phyloP scores from a whole-genome alignment of 2,888 invertebrate species.

The Drosophila histrio region DNA sequence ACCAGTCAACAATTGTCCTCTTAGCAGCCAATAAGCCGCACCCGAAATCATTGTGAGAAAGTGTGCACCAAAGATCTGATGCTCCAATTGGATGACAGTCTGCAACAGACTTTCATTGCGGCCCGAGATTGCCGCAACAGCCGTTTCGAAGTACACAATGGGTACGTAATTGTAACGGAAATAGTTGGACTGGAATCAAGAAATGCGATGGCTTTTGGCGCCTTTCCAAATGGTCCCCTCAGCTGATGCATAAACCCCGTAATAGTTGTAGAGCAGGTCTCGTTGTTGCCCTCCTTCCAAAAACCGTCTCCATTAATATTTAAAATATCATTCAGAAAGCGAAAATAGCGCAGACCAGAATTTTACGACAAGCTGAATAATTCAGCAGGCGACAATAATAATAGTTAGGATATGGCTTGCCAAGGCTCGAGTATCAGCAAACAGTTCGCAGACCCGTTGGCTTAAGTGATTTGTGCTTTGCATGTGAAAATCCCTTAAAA shows the following conservation, averaged over 20 bases:
- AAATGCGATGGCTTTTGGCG: conserved; percentile 35
- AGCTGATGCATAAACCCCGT: conserved; percentile 25
- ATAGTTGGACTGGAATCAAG: conserved; percentile 42
- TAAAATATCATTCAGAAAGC: conserved; percentile 59
- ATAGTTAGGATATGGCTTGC: conserved; percentile 45
- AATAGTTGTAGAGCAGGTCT: conserved; percentile 14
- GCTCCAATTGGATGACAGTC: conserved; percentile 20
- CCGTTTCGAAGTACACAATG: conserved; percentile 38
- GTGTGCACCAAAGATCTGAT: conserved; percentile 17
- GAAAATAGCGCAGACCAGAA: conserved; percentile 30
- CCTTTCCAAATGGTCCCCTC: conserved; percentile 38
- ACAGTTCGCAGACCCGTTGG: conserved; percentile 9
- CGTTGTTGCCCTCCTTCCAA: conserved; percentile 1
- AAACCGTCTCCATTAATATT: conserved; percentile 49
- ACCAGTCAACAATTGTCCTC: conserved; percentile 44
- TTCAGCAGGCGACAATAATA: conserved; percentile 66
- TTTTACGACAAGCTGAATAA: conserved; percentile 53
- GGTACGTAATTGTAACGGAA: conserved; percentile 46
- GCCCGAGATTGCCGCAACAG: conserved; percentile 41
- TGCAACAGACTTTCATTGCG: conserved; percentile 44
- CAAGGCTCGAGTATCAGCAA: background rate
- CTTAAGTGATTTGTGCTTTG: conserved; percentile 65
- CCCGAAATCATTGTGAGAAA: conserved; percentile 39
- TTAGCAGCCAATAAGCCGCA: conserved; percentile 59
- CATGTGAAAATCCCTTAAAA: conserved; percentile 49